Conservation (phyloP, 2,888 invertebrate species). For the Diadegma fenestrale region DNA sequence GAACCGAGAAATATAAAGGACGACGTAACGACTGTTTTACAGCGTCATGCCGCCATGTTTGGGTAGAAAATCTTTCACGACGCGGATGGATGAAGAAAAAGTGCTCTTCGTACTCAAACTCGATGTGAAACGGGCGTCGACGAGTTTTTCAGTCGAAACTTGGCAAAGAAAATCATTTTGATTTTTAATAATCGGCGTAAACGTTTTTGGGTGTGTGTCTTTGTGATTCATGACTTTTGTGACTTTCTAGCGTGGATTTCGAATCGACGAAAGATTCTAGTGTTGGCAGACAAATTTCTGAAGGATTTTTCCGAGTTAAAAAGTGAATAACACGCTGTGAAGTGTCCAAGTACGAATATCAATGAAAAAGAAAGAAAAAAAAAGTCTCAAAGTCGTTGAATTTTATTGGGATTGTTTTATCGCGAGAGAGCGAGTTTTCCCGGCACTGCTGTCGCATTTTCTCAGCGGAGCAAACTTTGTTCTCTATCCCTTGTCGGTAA, state of each 20-base stretch:
- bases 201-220: neutral
- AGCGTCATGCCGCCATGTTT: conserved; percentile 44
- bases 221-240: neutral
- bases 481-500: neutral
- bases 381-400: conserved; percentile 8
- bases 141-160: neutral
- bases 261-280: neutral
- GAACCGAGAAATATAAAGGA: conserved; percentile 2
- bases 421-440: conserved; percentile 5
- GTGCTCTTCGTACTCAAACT: neutral
- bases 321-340: conserved; percentile 1
- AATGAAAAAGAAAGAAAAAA: neutral
- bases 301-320: neutral
- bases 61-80: neutral
- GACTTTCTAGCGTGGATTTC: neutral
- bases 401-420: conserved; percentile 1
- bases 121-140: neutral
- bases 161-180: neutral
- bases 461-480: neutral
- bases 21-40: conserved; percentile 71
- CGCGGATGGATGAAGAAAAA: neutral
- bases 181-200: neutral
- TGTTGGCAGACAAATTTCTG: neutral
- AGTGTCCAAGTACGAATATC: conserved; percentile 8
- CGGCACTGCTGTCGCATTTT: neutral